A percentile compares a stretch with the other conserved stretches of the same genome.
Conservation (phyloP, 2,113 vertebrate genomes). For the Numenius arquata region DNA sequence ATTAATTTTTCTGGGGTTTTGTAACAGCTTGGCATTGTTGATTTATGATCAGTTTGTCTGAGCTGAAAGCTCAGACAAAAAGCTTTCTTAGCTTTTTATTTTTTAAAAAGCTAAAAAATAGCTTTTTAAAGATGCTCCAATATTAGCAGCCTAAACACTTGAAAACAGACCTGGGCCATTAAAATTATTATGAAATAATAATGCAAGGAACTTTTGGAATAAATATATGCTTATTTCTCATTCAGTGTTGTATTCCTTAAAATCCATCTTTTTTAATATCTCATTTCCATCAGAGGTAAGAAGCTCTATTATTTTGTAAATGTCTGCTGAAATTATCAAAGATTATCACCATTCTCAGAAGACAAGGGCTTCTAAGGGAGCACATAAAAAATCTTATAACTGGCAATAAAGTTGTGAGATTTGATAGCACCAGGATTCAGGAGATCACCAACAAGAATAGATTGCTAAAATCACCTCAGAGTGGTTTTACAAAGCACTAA, state of each 20-base stretch:
- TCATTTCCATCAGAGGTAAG: background rate
- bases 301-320: background rate
- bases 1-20: background rate
- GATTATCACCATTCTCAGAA: background rate
- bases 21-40: background rate
- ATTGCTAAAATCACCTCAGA: background rate
- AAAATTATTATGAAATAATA: background rate
- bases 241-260: background rate
- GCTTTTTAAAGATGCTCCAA: background rate
- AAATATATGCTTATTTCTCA: background rate
- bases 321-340: slow-evolving; percentile 13
- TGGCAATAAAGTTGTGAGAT: background rate
- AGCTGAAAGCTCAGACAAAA: no score
- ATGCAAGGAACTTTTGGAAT: background rate
- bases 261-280: background rate
- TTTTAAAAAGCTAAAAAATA: no score
- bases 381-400: background rate
- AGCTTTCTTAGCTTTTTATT: no score
- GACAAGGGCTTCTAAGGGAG: background rate
- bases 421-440: background rate
- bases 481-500: background rate
- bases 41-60: background rate
- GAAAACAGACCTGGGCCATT: background rate
- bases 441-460: background rate
- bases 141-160: background rate